Evolutionary conservation across 2,888 invertebrate species (phyloP), one percentile per base, ranked within the genome.

Genomic region (Exephanes ischioxanthus): DNA sequence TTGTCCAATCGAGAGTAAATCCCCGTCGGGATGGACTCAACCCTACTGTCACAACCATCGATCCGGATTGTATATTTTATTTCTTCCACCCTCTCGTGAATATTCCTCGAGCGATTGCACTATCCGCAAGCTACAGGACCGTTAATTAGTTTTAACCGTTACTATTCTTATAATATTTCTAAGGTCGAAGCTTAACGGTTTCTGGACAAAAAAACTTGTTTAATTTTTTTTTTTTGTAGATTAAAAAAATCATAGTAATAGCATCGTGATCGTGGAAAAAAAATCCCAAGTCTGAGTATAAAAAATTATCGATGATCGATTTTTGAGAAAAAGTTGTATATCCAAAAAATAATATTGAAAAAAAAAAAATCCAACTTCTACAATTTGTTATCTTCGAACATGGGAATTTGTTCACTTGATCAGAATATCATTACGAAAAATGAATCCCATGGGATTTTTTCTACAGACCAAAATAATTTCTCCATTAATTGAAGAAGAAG

Each of bases 1-100:
- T 92, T 91, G 91, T 91, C 87, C 91, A 90, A 93, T 91, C 88
- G 88, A 86, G 89, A 88, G 85, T 90, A 85, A 92, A 92, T 90
- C 91, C 89, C 89, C 88, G 84, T 80, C 84, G 89, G 89, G 86
- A 89, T 87, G 84, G 84, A 86, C 89, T 88, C 90, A 90, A 89
- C 89, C 85, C 87, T 84, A 86, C 90, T 91, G 90, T 89, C 90
- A 89, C 84, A 78, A 79, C 61, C 61, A 61, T 73, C 61, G 61
- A 73, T 73, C 48, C 67, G 9, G 26, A 79, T 79, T 79, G 26
- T 73, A 68, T 68, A 58, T 82, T 73, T 71, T 78, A 53, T 53
- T 63, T 45, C 33, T 73, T 33, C 33, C 30, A 7, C 16, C 37
- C 19, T 61, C n/a, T 68, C 37, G 11, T 67, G 51, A 45, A 67